These are phyloP conservation scores for Bedellia somnulentella DNA, from an alignment of 2,888 invertebrate genomes.

Conservation along the genomic window DNA sequence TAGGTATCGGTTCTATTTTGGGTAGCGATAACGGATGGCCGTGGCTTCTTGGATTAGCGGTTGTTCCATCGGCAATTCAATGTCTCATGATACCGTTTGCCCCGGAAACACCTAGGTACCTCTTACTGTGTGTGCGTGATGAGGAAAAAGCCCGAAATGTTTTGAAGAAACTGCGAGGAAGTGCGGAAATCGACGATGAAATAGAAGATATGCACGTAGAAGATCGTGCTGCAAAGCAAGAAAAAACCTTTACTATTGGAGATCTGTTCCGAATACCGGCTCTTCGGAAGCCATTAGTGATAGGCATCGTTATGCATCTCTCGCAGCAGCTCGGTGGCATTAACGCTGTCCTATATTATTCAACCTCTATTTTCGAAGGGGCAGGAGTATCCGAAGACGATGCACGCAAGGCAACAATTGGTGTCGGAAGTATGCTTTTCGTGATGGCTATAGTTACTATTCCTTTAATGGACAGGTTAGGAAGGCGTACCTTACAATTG, in stretches of 20 bases:
- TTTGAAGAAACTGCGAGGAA: conserved; percentile 34
- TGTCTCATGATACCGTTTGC: conserved; percentile 37
- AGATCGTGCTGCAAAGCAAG: conserved; percentile 39
- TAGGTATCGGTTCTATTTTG: conserved; percentile 47
- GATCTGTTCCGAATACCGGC: conserved; percentile 31
- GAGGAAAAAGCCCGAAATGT: conserved; percentile 37
- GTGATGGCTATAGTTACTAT: conserved; percentile 75
- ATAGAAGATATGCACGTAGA: conserved; percentile 52
- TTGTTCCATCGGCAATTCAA: conserved; percentile 40
- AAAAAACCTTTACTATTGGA: conserved; percentile 36
- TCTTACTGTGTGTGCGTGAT: conserved; percentile 34
- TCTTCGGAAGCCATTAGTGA: conserved; percentile 39
- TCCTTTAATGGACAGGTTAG: conserved; percentile 73
- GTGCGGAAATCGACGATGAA: conserved; percentile 39
- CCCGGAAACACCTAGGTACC: conserved; percentile 48
- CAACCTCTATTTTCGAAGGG: conserved; percentile 64
- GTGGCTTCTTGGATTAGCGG: conserved; percentile 42
- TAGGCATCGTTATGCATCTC: conserved; percentile 53
- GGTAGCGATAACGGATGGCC: conserved; percentile 50
- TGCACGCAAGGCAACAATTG: conserved; percentile 70
- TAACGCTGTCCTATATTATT: conserved; percentile 70
- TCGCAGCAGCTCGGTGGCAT: conserved; percentile 55
- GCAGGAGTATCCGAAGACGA: conserved; percentile 62
- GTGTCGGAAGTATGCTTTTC: conserved; percentile 71
- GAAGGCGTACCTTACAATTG: conserved; percentile 70